Conservation (phyloP, 2,888 invertebrate genomes). For the Luperina testacea region DNA sequence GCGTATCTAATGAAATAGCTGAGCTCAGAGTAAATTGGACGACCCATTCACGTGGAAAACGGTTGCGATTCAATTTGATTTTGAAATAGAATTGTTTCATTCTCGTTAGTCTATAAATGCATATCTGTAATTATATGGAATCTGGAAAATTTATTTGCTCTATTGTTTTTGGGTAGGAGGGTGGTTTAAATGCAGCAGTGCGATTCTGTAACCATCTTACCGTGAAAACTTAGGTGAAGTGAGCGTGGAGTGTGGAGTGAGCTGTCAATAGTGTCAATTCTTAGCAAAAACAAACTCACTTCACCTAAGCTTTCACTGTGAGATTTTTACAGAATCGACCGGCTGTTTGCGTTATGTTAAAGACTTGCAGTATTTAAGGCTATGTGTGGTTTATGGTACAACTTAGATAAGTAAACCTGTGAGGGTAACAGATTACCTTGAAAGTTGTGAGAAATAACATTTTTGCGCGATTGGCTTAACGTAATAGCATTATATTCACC, state of each 20-base stretch:
- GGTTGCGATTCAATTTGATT: conserved; percentile 78
- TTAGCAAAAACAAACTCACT: too few relatives aligned
- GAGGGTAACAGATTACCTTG: too few relatives aligned
- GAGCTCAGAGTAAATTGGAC: conserved; percentile 68
- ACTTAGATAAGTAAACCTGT: not conserved
- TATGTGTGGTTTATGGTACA: not conserved
- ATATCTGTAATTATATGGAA: conserved; percentile 57
- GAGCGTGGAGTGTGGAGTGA: too few relatives aligned
- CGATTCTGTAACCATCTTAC: too few relatives aligned
- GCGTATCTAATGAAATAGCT: conserved; percentile 70
- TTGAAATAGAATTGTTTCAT: conserved; percentile 75
- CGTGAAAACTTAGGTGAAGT: too few relatives aligned
- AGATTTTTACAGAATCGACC: too few relatives aligned
- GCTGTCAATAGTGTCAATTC: too few relatives aligned
- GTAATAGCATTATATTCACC: too few relatives aligned
- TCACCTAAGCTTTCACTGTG: too few relatives aligned
- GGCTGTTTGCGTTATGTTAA: not conserved
- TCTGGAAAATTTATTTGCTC: conserved; percentile 21
- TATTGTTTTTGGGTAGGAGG: not conserved
- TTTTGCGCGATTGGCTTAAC: not conserved
- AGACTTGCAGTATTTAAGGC: not conserved
- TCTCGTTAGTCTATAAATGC: conserved; percentile 62
- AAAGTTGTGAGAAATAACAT: not conserved
- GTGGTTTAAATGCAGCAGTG: conserved; percentile 1
- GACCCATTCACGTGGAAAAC: conserved; percentile 71